Conservation (phyloP, 2,888 invertebrate species). For the Aricia artaxerxes region DNA sequence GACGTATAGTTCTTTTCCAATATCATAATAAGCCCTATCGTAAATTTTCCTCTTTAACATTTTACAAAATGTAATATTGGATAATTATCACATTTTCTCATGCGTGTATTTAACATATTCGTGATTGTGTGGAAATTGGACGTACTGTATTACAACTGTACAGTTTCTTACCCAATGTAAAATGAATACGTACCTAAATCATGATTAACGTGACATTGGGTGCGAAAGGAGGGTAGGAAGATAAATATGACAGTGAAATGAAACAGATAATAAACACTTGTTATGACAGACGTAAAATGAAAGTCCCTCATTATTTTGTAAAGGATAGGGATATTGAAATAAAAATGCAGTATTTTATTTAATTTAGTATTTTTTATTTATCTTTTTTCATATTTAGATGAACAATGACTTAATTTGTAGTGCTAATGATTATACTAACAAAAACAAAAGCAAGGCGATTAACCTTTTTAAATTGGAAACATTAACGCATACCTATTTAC, state of each 20-base stretch:
- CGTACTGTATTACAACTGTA: no score
- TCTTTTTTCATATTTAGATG: background rate
- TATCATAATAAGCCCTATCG: background rate
- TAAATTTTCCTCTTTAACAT: background rate
- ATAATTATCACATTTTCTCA: no score
- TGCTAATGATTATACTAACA: background rate
- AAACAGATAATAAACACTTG: background rate
- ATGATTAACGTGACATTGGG: background rate
- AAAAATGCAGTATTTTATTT: background rate
- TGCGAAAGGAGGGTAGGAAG: background rate
- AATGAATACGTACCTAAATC: no score
- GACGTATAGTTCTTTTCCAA: background rate
- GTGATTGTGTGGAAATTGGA: no score
- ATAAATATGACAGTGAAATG: background rate
- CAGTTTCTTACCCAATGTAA: no score
- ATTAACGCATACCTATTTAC: background rate
- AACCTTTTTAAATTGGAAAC: background rate
- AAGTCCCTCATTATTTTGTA: background rate
- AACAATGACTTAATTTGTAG: background rate
- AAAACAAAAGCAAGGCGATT: background rate
- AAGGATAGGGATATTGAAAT: background rate
- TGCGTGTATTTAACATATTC: no score
- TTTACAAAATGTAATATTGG: background rate
- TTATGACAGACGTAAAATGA: no score
- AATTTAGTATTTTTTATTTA: slow-evolving; percentile 4